A percentile compares a stretch with the other conserved stretches of the same genome.
phyloP scores from a whole-genome alignment of 2,797 vertebrate genomes.

The Centroberyx gerrardi region DNA sequence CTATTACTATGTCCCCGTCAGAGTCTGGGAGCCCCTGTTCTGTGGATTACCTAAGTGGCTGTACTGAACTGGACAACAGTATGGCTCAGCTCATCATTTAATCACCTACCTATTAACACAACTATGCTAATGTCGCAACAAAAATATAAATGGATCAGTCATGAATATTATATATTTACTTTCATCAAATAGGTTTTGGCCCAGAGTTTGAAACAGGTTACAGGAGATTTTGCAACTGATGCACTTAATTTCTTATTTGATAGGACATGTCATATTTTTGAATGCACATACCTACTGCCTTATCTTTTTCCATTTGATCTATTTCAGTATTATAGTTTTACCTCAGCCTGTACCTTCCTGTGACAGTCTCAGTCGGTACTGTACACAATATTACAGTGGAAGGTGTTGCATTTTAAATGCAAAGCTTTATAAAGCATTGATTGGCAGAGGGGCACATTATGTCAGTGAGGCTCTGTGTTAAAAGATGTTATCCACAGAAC shows the following conservation, averaged over 20 bases:
- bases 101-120: slow-evolving; percentile 20
- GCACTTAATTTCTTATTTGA: not conserved
- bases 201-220: not conserved
- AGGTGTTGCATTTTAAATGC: not conserved
- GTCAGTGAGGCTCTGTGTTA: not conserved
- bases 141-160: not conserved
- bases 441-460: too few species aligned
- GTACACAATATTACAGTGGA: not conserved
- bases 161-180: not conserved
- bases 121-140: not conserved
- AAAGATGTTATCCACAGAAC: slow-evolving; percentile 65
- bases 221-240: too few species aligned
- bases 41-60: slow-evolving; percentile 54
- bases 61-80: slow-evolving; percentile 6
- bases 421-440: not conserved
- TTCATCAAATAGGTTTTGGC: not conserved
- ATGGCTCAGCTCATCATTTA: not conserved
- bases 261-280: not conserved
- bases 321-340: slow-evolving; percentile 19
- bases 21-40: slow-evolving; percentile 66
- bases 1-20: slow-evolving; percentile 66
- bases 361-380: not conserved
- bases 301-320: not conserved
- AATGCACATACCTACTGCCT: slow-evolving; percentile 1
- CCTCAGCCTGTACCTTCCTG: not conserved